Conservation (phyloP, 2,797 vertebrate species). For the Phrynocephalus guinanensis region DNA sequence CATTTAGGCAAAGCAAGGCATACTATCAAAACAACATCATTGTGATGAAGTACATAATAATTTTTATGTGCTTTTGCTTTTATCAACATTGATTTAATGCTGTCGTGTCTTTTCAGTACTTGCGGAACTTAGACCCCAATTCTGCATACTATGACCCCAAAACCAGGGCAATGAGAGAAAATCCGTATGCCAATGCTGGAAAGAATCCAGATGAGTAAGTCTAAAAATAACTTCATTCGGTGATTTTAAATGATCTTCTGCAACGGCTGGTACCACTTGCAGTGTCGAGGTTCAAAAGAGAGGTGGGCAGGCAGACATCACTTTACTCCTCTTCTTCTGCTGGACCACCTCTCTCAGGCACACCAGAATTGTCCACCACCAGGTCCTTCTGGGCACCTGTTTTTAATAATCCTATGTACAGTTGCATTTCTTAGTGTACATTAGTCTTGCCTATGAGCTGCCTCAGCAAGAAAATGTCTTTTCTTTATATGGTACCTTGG, state of each 20-base stretch:
- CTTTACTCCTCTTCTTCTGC: background rate
- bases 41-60: background rate
- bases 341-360: background rate
- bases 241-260: background rate
- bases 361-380: background rate
- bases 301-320: background rate
- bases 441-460: background rate
- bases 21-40: background rate
- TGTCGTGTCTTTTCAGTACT: slow-evolving; percentile 82
- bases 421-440: background rate
- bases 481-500: background rate
- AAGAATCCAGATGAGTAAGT: slow-evolving; percentile 97
- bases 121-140: slow-evolving; percentile 97
- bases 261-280: background rate
- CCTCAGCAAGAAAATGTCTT: background rate
- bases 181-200: slow-evolving; percentile 94
- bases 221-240: background rate
- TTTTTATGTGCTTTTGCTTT: background rate
- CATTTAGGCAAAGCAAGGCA: background rate
- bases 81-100: background rate
- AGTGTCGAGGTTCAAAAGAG: background rate
- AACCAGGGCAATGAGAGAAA: slow-evolving; percentile 98
- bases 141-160: slow-evolving; percentile 99
- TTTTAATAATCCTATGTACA: background rate
- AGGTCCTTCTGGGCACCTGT: background rate